Evolutionary conservation across 2,888 invertebrate species (phyloP).

Genomic region (Xestia ashworthii): DNA sequence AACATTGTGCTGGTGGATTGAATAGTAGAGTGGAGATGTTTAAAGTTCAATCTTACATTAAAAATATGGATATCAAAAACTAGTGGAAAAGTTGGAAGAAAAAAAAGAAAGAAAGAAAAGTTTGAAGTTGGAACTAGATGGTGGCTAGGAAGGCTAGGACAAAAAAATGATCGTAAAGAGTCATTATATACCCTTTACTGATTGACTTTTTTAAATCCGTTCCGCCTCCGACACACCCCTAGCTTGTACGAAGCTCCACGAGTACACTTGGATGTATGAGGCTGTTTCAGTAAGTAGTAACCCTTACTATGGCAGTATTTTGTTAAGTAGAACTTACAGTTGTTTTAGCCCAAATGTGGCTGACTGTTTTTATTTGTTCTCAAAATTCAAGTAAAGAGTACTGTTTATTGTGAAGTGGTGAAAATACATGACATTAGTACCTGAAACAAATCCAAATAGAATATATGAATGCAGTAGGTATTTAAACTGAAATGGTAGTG

Average conservation of each 20-base stretch:
- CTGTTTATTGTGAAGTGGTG: background rate
- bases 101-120: no score
- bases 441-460: background rate
- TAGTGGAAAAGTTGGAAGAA: no score
- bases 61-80: no score
- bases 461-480: background rate
- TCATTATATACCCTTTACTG: background rate
- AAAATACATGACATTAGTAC: background rate
- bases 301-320: background rate
- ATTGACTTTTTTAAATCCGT: background rate
- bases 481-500: no score
- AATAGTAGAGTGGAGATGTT: no score
- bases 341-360: background rate
- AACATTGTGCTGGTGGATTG: no score
- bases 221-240: background rate
- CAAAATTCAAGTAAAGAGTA: background rate
- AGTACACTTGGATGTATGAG: slow-evolving; percentile 19
- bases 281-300: background rate
- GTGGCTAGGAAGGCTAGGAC: no score
- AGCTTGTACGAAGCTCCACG: background rate
- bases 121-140: no score
- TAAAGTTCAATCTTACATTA: no score
- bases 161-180: no score
- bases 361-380: background rate
- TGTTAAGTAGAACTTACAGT: slow-evolving; percentile 3